Percentiles rank a stretch among this genome's conserved stretches.
Evolutionary conservation across 2,113 vertebrate species (phyloP).

Genomic region (Neolamprologus brichardi): DNA sequence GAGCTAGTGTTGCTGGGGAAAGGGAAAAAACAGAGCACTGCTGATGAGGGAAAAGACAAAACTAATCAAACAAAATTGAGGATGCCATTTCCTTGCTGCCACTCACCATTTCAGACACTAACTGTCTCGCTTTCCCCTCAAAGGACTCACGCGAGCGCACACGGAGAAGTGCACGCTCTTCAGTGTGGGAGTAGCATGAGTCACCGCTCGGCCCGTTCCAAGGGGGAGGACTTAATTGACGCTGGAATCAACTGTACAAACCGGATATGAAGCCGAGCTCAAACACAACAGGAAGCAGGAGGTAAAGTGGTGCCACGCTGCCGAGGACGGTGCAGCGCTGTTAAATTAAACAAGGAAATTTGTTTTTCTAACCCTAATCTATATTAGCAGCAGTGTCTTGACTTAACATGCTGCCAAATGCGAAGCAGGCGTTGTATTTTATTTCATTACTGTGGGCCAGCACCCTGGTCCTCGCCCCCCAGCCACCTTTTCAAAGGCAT

Average conservation of each 20-base stretch:
- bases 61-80: constrained; percentile 54
- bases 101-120: constrained; percentile 27
- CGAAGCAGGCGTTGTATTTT: not conserved
- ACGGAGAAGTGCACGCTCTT: not conserved
- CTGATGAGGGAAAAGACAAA: constrained; percentile 51
- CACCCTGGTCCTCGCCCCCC: not conserved
- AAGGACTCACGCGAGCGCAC: not conserved
- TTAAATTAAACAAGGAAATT: not conserved
- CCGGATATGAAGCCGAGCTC: not conserved
- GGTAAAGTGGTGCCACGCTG: not conserved
- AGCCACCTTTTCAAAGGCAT: not conserved
- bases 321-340: not conserved
- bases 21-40: not conserved
- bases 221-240: not conserved
- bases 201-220: not conserved
- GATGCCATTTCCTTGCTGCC: constrained; percentile 38
- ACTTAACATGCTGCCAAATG: not conserved
- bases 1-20: not conserved
- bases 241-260: not conserved
- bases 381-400: not conserved
- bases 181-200: not conserved
- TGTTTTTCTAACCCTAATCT: not conserved
- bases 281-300: not conserved
- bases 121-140: not conserved
- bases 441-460: not conserved